Conservation (phyloP, 1,140 invertebrate genomes). For the Drosophila pallidifrons region DNA sequence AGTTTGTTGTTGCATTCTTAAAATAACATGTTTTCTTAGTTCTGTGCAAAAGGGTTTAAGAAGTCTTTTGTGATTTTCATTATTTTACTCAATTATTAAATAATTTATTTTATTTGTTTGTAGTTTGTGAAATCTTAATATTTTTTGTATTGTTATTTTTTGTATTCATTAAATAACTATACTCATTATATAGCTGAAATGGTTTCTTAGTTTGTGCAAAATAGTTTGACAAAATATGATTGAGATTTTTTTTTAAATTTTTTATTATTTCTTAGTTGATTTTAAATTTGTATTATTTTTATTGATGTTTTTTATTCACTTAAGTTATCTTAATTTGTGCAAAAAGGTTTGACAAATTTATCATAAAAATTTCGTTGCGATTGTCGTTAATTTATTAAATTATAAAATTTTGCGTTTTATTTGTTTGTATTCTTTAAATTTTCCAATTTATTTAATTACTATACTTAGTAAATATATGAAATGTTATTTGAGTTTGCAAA, state of each 20-base stretch:
- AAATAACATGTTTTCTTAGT: neutral
- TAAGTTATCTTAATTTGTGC: neutral
- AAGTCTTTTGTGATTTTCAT: neutral
- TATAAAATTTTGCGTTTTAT: neutral
- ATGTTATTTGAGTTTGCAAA: too few species aligned
- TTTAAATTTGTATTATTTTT: neutral
- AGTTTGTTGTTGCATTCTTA: neutral
- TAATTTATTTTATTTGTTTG: neutral
- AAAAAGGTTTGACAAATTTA: constrained; percentile 28
- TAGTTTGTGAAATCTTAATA: too few species aligned
- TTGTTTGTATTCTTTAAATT: too few species aligned
- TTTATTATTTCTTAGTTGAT: constrained; percentile 1
- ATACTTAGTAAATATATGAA: too few species aligned
- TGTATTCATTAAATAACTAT: neutral
- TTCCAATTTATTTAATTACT: too few species aligned
- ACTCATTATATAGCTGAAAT: too few species aligned
- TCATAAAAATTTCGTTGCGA: neutral
- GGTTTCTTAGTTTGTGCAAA: too few species aligned
- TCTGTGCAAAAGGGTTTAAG: neutral
- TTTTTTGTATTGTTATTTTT: too few species aligned
- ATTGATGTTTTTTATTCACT: neutral
- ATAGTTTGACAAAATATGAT: too few species aligned
- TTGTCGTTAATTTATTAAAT: neutral
- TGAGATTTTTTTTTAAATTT: too few species aligned
- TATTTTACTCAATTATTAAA: too few species aligned